Evolutionary conservation across 2,113 vertebrate genomes (phyloP).

Genomic region (Alectura lathami): DNA sequence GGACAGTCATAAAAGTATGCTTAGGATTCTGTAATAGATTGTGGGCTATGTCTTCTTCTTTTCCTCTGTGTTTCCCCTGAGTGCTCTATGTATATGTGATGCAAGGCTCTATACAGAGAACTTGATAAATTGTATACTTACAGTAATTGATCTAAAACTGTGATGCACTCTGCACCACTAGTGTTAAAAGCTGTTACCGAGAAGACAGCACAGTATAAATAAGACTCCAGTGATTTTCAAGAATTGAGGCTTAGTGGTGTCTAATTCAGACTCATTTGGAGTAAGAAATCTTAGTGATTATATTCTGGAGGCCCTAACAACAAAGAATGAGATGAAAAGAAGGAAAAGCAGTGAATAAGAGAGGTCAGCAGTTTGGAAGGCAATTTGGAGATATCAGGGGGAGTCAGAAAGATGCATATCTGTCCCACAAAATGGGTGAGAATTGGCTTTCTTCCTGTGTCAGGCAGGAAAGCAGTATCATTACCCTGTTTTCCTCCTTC

Average conservation of each 20-base stretch:
- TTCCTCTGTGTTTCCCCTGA: neutral
- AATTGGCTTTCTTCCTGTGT: neutral
- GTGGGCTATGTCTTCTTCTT: neutral
- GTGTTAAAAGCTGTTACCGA: neutral
- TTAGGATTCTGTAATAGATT: neutral
- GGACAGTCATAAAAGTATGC: neutral
- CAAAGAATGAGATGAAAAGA: neutral
- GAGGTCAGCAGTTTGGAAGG: neutral
- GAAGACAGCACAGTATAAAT: neutral
- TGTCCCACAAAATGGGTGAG: neutral
- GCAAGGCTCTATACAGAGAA: neutral
- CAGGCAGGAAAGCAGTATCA: neutral
- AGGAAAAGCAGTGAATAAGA: neutral
- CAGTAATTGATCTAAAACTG: constrained; percentile 17
- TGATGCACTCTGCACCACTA: neutral
- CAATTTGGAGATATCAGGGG: neutral
- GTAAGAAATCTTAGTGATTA: neutral
- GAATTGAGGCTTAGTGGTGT: neutral
- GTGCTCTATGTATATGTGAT: neutral
- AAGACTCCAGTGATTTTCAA: neutral
- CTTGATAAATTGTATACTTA: neutral
- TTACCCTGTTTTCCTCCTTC: neutral
- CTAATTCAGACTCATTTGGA: neutral
- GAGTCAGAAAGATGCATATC: neutral
- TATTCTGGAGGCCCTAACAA: neutral